A percentile compares a stretch with the other conserved stretches of the same genome.
These are phyloP conservation scores for Drosophila aldrichi DNA, from an alignment of 2,888 invertebrate genomes.

Conservation along the genomic window DNA sequence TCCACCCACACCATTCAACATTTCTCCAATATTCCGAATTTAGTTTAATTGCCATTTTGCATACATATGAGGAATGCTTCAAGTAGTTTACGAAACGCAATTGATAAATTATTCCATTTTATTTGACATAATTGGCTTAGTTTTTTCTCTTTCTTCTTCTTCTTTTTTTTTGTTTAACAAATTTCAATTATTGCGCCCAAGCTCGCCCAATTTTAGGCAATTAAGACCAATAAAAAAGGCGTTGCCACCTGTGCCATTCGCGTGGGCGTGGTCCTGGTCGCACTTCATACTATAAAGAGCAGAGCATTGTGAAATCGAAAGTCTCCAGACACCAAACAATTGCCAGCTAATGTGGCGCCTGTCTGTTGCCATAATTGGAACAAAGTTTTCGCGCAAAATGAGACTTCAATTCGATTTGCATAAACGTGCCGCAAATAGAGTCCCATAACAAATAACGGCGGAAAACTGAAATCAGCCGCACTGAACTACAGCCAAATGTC, in stretches of 20 bases:
- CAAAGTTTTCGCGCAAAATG: slow-evolving; percentile 37
- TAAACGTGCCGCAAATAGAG: slow-evolving; percentile 39
- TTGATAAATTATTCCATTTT: slow-evolving; percentile 51
- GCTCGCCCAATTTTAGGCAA: slow-evolving; percentile 47
- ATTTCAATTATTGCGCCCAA: slow-evolving; percentile 53
- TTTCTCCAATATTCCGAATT: slow-evolving; percentile 18
- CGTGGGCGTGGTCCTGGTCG: slow-evolving; percentile 28
- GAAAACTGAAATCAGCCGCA: not conserved
- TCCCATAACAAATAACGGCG: slow-evolving; percentile 13
- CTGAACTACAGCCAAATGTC: slow-evolving; percentile 5
- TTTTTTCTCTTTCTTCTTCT: not conserved
- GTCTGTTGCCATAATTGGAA: slow-evolving; percentile 35
- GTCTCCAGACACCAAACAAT: slow-evolving; percentile 13
- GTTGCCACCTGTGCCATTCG: slow-evolving; percentile 49
- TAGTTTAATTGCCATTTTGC: slow-evolving; percentile 65
- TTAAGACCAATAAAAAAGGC: slow-evolving; percentile 49
- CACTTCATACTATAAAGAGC: not conserved
- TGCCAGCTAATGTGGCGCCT: slow-evolving; percentile 30
- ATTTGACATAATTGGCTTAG: slow-evolving; percentile 40
- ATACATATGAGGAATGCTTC: slow-evolving; percentile 37
- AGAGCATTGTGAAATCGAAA: slow-evolving; percentile 27
- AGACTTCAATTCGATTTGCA: slow-evolving; percentile 50
- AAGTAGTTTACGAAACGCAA: slow-evolving; percentile 45
- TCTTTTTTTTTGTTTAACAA: slow-evolving; percentile 22
- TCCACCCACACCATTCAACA: not conserved